phyloP scores from a whole-genome alignment of 2,113 vertebrate genomes.

The Lophochroa leadbeateri region DNA sequence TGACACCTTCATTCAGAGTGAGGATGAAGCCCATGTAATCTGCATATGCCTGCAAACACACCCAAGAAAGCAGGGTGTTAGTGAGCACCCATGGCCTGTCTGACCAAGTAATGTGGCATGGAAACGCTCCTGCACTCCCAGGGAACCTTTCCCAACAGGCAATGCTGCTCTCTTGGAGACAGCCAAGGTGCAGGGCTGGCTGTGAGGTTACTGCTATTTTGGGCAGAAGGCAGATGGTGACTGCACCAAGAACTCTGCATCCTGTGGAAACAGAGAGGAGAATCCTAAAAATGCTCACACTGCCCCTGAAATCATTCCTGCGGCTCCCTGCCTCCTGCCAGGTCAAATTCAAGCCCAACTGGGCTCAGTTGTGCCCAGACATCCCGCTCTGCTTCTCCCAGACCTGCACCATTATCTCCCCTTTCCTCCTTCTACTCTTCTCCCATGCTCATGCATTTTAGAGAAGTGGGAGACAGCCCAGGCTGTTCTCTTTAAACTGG shows the following conservation, averaged over 20 bases:
- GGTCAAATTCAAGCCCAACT: background rate
- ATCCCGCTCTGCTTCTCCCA: background rate
- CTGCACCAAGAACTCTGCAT: background rate
- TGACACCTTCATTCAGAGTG: slow-evolving; percentile 91
- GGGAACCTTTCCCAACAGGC: background rate
- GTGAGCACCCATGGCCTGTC: background rate
- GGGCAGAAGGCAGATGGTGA: background rate
- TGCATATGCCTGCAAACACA: slow-evolving; percentile 85
- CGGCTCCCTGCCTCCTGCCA: background rate
- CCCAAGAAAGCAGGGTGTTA: background rate
- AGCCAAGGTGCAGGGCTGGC: background rate
- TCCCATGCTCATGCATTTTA: accelerated
- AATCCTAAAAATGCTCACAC: background rate
- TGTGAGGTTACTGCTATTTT: background rate
- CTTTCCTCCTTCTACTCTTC: background rate
- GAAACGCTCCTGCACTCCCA: background rate
- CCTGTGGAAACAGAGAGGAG: background rate
- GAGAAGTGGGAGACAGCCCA: background rate
- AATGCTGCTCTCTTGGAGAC: background rate
- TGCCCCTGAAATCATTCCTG: background rate
- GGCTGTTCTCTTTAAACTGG: background rate
- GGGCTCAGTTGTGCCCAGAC: background rate
- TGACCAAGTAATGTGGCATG: background rate
- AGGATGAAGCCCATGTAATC: slow-evolving; percentile 97
- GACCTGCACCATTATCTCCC: background rate